Percentiles rank a stretch among this genome's conserved stretches.
These are phyloP conservation scores for Pinna nobilis DNA, from an alignment of 1,140 invertebrate genomes.

Conservation along the genomic window DNA sequence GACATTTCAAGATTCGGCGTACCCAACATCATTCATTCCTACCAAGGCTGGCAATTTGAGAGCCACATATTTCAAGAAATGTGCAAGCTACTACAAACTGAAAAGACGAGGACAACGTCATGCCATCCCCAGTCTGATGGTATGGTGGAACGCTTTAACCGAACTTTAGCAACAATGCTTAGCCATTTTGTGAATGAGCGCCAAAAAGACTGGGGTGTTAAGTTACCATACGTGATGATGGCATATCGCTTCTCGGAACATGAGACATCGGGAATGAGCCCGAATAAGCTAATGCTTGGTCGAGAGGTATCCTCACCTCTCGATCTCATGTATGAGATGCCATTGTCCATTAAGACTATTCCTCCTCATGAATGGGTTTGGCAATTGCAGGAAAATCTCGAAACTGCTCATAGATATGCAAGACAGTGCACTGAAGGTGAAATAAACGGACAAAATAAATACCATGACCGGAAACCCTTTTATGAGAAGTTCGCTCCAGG, in stretches of 20 bases:
- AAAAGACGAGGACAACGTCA: slow-evolving; percentile 18
- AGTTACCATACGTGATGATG: background rate
- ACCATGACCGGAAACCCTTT: background rate
- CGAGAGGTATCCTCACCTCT: background rate
- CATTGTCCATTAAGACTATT: background rate
- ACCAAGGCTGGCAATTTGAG: slow-evolving; percentile 17
- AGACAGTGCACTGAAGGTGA: background rate
- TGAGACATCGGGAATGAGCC: background rate
- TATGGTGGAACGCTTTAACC: slow-evolving; percentile 4
- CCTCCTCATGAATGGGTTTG: too few species aligned
- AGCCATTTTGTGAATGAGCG: background rate
- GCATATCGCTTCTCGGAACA: background rate
- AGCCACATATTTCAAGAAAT: slow-evolving; percentile 14
- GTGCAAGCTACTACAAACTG: background rate
- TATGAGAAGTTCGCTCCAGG: too few species aligned
- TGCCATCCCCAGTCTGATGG: slow-evolving; percentile 5
- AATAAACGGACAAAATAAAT: slow-evolving; percentile 1
- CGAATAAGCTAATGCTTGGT: background rate
- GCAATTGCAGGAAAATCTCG: too few species aligned
- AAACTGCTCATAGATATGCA: background rate
- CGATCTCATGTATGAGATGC: background rate
- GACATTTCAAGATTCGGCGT: background rate
- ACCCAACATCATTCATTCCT: too few species aligned
- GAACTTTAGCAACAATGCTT: background rate
- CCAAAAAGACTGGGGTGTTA: slow-evolving; percentile 11